A percentile compares a stretch with the other conserved stretches of the same genome.
phyloP scores from a whole-genome alignment of 2,888 invertebrate species.

The Ennomos quercinarius region DNA sequence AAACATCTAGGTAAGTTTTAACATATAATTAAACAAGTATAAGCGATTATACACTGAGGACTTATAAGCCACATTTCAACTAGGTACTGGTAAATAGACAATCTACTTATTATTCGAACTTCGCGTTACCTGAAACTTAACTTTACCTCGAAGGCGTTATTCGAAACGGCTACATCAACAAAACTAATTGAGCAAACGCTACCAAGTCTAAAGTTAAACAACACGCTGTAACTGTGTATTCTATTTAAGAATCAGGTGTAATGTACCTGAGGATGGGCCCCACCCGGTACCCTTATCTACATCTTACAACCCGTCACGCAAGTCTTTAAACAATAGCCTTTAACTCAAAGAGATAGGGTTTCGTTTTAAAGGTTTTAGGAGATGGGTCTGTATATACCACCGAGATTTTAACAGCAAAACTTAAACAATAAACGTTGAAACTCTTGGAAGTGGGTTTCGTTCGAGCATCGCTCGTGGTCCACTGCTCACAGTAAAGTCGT shows the following conservation, averaged over 20 bases:
- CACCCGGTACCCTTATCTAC: constrained; percentile 22
- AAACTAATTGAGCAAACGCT: constrained; percentile 36
- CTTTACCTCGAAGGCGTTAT: constrained; percentile 10
- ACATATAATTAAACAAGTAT: too few relatives aligned
- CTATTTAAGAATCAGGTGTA: constrained; percentile 42
- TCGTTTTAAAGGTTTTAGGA: constrained; percentile 19
- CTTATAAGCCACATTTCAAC: background rate
- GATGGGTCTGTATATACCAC: constrained; percentile 33
- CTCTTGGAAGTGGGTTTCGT: constrained; percentile 38
- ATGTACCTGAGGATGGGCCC: constrained; percentile 25
- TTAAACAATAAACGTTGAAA: constrained; percentile 45
- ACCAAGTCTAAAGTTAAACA: constrained; percentile 38
- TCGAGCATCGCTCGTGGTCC: constrained; percentile 35
- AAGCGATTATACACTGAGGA: background rate
- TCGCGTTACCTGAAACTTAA: constrained; percentile 7
- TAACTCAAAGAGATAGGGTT: constrained; percentile 24
- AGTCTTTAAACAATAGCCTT: background rate
- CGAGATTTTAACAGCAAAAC: constrained; percentile 43
- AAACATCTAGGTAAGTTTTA: too few relatives aligned
- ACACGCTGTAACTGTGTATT: constrained; percentile 39
- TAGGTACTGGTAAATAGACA: background rate
- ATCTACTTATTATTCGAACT: constrained; percentile 13
- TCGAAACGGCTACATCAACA: constrained; percentile 27
- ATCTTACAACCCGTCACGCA: constrained; percentile 18
- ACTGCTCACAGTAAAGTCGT: constrained; percentile 34